These are phyloP conservation scores for Halyomorpha halys DNA, from an alignment of 1,140 invertebrate species.

Conservation along the genomic window DNA sequence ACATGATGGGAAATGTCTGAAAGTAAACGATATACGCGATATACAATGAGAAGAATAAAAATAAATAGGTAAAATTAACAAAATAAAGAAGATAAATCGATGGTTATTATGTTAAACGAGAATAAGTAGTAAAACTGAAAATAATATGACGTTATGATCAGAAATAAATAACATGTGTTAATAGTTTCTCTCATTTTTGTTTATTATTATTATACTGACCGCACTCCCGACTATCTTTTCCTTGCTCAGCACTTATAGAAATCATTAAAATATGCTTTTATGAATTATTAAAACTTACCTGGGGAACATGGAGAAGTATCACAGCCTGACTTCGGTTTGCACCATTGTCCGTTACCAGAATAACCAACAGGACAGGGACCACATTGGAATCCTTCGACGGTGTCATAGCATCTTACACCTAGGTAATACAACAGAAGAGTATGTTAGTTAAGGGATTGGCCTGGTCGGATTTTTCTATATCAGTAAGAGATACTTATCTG, in stretches of 20 bases:
- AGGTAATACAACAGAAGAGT: background rate
- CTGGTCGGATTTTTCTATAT: too few relatives aligned
- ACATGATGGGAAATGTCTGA: too few relatives aligned
- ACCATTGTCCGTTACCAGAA: constrained; percentile 68
- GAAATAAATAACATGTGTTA: too few relatives aligned
- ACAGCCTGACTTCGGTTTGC: constrained; percentile 55
- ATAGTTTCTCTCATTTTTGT: background rate
- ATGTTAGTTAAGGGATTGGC: background rate
- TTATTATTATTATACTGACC: background rate
- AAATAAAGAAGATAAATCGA: too few relatives aligned
- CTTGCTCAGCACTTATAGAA: background rate
- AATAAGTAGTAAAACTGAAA: too few relatives aligned
- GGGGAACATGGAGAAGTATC: constrained; percentile 57
- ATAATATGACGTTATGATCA: too few relatives aligned
- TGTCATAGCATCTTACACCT: constrained; percentile 69
- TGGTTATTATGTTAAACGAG: too few relatives aligned
- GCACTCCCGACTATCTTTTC: too few relatives aligned
- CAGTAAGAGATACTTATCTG: too few relatives aligned
- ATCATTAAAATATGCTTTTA: background rate
- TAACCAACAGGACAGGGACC: constrained; percentile 74
- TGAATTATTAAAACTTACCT: constrained; percentile 30
- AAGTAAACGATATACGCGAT: too few relatives aligned
- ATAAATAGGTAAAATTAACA: too few relatives aligned
- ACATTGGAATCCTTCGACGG: constrained; percentile 53
- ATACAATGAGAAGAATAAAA: too few relatives aligned